Percentiles rank a stretch among this genome's conserved stretches.
Conservation (phyloP, 2,113 vertebrate species). For the Burhinus oedicnemus region DNA sequence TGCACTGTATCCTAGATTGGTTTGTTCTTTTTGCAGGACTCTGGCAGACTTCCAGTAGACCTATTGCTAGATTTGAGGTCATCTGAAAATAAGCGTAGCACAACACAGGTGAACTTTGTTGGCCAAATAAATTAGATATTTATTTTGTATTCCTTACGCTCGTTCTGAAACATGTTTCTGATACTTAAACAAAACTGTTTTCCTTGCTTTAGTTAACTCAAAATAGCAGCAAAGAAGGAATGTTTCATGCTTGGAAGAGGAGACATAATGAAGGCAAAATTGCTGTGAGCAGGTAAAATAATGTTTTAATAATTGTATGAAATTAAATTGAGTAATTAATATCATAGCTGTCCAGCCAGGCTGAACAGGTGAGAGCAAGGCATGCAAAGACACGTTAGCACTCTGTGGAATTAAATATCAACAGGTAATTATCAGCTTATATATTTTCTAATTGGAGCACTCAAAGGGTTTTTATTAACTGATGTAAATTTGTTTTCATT, state of each 20-base stretch:
- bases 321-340: not conserved
- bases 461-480: not conserved
- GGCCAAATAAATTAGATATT: not conserved
- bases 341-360: not conserved
- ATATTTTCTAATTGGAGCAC: not conserved
- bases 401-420: not conserved
- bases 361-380: not conserved
- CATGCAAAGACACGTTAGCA: not conserved
- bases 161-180: not conserved
- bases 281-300: constrained; percentile 32
- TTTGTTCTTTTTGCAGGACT: constrained; percentile 30
- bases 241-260: constrained; percentile 7
- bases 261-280: not conserved
- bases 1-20: not conserved
- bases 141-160: not conserved
- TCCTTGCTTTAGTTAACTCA: not conserved
- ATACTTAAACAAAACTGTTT: not conserved
- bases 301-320: not conserved
- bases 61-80: not conserved
- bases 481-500: not conserved
- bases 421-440: not conserved
- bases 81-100: not conserved
- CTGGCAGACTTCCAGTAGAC: not conserved
- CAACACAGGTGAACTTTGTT: not conserved
- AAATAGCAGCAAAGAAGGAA: not conserved